phyloP scores from a whole-genome alignment of 2,888 invertebrate species.

The Hypercompe scribonia region DNA sequence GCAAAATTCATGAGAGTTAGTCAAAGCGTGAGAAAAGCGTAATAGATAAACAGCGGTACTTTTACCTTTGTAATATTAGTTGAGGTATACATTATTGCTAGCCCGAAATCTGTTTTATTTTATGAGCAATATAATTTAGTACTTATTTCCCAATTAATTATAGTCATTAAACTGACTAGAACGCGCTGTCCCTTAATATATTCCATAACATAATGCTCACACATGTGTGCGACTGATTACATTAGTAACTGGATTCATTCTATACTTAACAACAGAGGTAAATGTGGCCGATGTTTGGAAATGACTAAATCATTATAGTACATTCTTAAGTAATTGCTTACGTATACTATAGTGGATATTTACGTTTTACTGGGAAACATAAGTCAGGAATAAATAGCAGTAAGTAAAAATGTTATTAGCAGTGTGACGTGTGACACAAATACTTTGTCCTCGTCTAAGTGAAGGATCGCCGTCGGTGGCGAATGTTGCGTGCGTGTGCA shows the following conservation, averaged over 20 bases:
- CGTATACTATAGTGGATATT: slow-evolving; percentile 31
- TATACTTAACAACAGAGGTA: slow-evolving; percentile 38
- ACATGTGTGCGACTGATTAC: slow-evolving; percentile 32
- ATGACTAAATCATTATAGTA: slow-evolving; percentile 9
- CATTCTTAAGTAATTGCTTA: slow-evolving; percentile 35
- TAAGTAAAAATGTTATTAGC: slow-evolving; percentile 44
- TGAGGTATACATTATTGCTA: neutral
- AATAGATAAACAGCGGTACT: neutral
- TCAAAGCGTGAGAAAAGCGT: neutral
- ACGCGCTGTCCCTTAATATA: slow-evolving; percentile 29
- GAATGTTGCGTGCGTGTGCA: slow-evolving; percentile 54
- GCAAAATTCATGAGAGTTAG: neutral
- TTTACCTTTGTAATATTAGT: neutral
- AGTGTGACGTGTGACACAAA: slow-evolving; percentile 44
- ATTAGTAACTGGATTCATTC: slow-evolving; percentile 41
- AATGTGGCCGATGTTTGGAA: slow-evolving; percentile 23
- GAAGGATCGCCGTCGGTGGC: slow-evolving; percentile 55
- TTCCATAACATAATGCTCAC: slow-evolving; percentile 18
- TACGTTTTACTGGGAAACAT: slow-evolving; percentile 21
- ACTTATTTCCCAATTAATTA: slow-evolving; percentile 19
- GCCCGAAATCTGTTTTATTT: neutral
- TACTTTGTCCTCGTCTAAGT: slow-evolving; percentile 51
- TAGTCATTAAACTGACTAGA: slow-evolving; percentile 37
- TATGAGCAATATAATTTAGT: slow-evolving; percentile 20
- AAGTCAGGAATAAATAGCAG: slow-evolving; percentile 40